Evolutionary conservation across 2,797 vertebrate genomes (phyloP), one percentile per base, ranked within the genome.

Genomic region (Muscicapa striata): DNA sequence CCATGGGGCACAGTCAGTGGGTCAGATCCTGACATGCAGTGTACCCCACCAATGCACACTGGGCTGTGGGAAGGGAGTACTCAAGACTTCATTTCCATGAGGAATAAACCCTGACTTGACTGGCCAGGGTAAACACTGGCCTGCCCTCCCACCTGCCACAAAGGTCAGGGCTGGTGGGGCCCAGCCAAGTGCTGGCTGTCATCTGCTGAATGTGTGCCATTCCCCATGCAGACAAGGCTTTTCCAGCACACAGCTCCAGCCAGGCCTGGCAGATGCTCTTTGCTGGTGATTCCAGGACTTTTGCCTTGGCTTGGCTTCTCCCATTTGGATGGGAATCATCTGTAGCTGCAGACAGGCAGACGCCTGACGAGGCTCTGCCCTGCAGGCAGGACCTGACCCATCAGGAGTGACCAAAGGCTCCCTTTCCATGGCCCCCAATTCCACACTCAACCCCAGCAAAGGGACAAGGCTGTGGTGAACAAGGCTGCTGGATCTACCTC

Each of bases 261-360:
- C 89, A 89, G 75, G 74, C 70, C 84, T 88, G 81, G 82, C 75
- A 89, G 59, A 87, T 72, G 67, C 57, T 88, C 29, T 45, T 49
- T 0, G 0, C 4, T 64, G 89, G 86, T 63, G 61, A 91, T 61
- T 89, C 90, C 94, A 96, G 90, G 72, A 80, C 62, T 87, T 73
- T 87, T 30, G 12, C 73, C 55, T 87, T 91, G 87, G 91, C 63
- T 87, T 88, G 87, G 73, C 55, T 90, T 88, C 76, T 84, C 45
- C 85, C 76, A 22, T 82, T 40, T 94, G 89, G 84, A 91, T 69
- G 32, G 79, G 58, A 94, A 45, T 95, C 90, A 72, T 87, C 58
- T 36, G 15, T 6, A 90, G 76, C 52, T 29, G 89, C 86, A 89
- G 95, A 93, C 95, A 94, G 87, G 52, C 77, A 52, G 92, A 89